phyloP scores from a whole-genome alignment of 2,888 invertebrate species.

The Helleia helle region DNA sequence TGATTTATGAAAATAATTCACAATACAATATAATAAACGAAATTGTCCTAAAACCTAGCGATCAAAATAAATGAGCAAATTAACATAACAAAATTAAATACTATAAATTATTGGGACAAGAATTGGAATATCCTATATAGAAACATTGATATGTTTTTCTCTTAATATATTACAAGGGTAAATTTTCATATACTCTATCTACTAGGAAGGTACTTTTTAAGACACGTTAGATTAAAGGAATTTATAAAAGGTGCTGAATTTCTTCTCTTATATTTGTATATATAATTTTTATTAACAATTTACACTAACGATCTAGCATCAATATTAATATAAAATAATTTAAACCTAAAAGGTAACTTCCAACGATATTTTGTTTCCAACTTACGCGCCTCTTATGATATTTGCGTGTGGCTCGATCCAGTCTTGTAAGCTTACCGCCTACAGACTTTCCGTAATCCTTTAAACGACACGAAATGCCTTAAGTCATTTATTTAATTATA shows the following conservation, averaged over 20 bases:
- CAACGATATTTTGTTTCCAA: constrained; percentile 27
- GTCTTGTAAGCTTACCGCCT: constrained; percentile 30
- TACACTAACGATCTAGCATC: constrained; percentile 54
- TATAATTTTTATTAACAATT: constrained; percentile 53
- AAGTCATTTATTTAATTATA: constrained; percentile 44
- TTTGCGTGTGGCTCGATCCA: background rate
- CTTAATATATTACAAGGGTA: constrained; percentile 11
- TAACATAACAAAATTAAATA: background rate
- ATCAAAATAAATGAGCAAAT: background rate
- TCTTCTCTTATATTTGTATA: constrained; percentile 55
- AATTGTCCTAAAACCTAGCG: background rate
- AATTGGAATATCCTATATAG: constrained; percentile 1
- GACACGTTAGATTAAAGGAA: constrained; percentile 56
- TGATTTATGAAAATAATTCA: background rate
- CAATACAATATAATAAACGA: background rate
- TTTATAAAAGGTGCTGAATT: constrained; percentile 58
- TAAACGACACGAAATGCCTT: constrained; percentile 37
- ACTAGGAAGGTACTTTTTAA: constrained; percentile 66
- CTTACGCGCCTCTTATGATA: background rate
- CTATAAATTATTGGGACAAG: background rate
- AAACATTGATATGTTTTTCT: constrained; percentile 25
- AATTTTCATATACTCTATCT: constrained; percentile 29
- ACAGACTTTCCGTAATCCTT: constrained; percentile 4
- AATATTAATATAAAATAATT: constrained; percentile 60
- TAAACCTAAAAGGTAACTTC: constrained; percentile 71